These are phyloP conservation scores for Lobophora halterata DNA, from an alignment of 2,888 invertebrate species.

Conservation along the genomic window DNA sequence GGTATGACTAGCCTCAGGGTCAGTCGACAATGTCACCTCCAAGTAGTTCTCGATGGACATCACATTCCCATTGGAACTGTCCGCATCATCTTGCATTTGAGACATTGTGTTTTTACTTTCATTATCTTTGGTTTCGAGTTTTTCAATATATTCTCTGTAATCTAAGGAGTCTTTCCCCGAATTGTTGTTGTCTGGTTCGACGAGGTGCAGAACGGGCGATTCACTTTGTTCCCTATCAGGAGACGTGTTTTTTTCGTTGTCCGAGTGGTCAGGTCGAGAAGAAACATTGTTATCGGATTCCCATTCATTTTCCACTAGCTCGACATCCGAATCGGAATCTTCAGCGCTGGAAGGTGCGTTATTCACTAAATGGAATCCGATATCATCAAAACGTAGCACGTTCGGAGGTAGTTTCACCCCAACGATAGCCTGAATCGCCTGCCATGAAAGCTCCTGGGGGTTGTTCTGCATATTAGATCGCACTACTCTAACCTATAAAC, in stretches of 20 bases:
- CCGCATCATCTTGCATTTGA: conserved; percentile 64
- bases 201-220: conserved; percentile 70
- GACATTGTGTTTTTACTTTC: conserved; percentile 57
- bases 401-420: conserved; percentile 79
- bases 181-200: conserved; percentile 75
- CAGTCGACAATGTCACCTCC: conserved; percentile 76
- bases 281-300: conserved; percentile 75
- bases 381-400: conserved; percentile 78
- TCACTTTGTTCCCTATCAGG: conserved; percentile 71
- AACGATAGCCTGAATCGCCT: conserved; percentile 79
- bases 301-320: conserved; percentile 78
- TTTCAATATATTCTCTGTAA: conserved; percentile 66
- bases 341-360: conserved; percentile 70
- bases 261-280: conserved; percentile 70
- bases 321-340: conserved; percentile 77
- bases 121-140: conserved; percentile 69
- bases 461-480: conserved; percentile 80
- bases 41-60: conserved; percentile 78
- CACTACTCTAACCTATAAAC: conserved; percentile 81
- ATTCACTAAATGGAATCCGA: conserved; percentile 74
- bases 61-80: conserved; percentile 74
- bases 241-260: conserved; percentile 68
- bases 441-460: conserved; percentile 82
- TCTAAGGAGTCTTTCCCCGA: conserved; percentile 62
- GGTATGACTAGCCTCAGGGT: conserved; percentile 75